Conservation (phyloP, 2,113 vertebrate genomes). For the Eublepharis macularius region DNA sequence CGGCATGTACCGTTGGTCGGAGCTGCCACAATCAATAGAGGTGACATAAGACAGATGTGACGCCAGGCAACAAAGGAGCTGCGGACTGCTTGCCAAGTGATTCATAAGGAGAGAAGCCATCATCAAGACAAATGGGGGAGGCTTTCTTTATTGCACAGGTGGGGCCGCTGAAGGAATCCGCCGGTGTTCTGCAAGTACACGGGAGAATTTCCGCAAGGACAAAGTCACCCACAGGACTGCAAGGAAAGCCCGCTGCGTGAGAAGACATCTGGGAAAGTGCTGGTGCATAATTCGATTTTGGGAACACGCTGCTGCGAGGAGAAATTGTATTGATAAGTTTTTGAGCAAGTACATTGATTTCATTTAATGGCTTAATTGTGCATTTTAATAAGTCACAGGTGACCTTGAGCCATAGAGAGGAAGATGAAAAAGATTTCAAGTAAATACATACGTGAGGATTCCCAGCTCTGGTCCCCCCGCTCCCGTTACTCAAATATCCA, state of each 20-base stretch:
- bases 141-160: slow-evolving; percentile 19
- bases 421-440: not conserved
- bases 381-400: not conserved
- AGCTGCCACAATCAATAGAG: not conserved
- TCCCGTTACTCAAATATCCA: no score
- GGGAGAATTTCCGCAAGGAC: not conserved
- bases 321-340: no score
- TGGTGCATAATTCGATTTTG: no score
- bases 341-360: not conserved
- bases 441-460: no score
- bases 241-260: not conserved
- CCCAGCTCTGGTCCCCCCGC: no score
- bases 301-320: no score
- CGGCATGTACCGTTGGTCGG: not conserved
- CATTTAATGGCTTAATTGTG: not conserved
- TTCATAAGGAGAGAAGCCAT: slow-evolving; percentile 46
- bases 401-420: not conserved
- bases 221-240: not conserved
- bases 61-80: not conserved
- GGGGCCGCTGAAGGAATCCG: slow-evolving; percentile 1
- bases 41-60: slow-evolving; percentile 35
- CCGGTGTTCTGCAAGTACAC: not conserved
- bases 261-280: not conserved
- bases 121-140: slow-evolving; percentile 18
- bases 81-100: slow-evolving; percentile 48